Conservation (phyloP, 2,888 invertebrate species). For the Dermolepida albohirtum region DNA sequence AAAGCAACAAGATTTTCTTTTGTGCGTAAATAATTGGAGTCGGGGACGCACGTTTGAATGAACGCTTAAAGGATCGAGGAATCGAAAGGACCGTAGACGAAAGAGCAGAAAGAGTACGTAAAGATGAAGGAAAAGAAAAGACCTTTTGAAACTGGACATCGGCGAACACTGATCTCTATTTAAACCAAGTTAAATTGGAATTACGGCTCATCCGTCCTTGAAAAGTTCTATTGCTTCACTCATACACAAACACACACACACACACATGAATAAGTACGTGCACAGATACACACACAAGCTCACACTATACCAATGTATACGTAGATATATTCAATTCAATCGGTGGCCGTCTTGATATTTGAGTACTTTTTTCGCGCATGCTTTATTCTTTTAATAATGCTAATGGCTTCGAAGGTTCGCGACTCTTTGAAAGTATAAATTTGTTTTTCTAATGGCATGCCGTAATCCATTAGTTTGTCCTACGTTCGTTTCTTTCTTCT, state of each 20-base stretch:
- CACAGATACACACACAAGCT: not conserved
- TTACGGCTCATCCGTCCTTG: constrained; percentile 25
- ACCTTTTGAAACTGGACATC: constrained; percentile 35
- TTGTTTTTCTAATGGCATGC: constrained; percentile 31
- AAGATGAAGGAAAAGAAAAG: constrained; percentile 19
- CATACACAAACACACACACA: not conserved
- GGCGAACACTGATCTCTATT: constrained; percentile 35
- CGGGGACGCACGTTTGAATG: constrained; percentile 22
- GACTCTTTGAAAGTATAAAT: constrained; percentile 29
- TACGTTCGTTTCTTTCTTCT: constrained; percentile 1
- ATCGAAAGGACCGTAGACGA: not conserved
- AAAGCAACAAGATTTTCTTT: constrained; percentile 31
- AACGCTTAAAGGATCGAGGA: constrained; percentile 23
- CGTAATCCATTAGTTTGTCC: constrained; percentile 30
- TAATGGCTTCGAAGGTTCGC: constrained; percentile 30
- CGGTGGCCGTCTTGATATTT: constrained; percentile 15
- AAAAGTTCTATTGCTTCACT: constrained; percentile 12
- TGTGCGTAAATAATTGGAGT: constrained; percentile 39
- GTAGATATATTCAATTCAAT: constrained; percentile 13
- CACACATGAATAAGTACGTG: not conserved
- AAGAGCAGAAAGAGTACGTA: not conserved
- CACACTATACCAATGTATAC: not conserved
- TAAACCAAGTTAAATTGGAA: constrained; percentile 37
- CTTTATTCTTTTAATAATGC: constrained; percentile 42
- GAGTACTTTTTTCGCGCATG: constrained; percentile 12